Evolutionary conservation across 2,797 vertebrate species (phyloP).

Genomic region (Gobionotothen gibberifrons): DNA sequence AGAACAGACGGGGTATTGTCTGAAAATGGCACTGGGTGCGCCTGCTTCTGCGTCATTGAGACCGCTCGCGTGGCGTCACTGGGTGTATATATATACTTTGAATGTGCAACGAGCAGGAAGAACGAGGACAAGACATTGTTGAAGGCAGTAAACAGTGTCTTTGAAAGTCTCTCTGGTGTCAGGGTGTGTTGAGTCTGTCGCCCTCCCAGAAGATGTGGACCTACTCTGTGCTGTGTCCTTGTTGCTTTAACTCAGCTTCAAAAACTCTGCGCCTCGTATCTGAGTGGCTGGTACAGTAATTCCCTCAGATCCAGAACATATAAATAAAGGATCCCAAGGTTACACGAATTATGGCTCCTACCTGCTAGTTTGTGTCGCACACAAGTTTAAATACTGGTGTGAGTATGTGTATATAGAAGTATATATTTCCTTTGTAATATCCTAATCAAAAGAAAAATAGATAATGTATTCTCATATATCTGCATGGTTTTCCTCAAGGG

Average conservation of each 20-base stretch:
- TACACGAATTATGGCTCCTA: neutral
- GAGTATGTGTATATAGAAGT: neutral
- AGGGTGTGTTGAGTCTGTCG: slow-evolving; percentile 36
- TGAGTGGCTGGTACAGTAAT: slow-evolving; percentile 16
- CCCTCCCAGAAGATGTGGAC: slow-evolving; percentile 31
- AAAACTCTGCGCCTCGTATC: slow-evolving; percentile 19
- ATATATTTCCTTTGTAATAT: slow-evolving; percentile 1
- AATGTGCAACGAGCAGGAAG: neutral
- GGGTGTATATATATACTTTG: neutral
- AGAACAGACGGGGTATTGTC: slow-evolving; percentile 60
- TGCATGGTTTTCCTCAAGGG: slow-evolving; percentile 1
- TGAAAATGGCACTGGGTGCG: slow-evolving; percentile 46
- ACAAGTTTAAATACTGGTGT: neutral
- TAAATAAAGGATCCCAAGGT: slow-evolving; percentile 36
- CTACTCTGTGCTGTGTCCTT: slow-evolving; percentile 36
- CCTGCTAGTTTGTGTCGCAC: neutral
- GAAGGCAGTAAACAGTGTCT: slow-evolving; percentile 22
- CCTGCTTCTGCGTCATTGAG: slow-evolving; percentile 8
- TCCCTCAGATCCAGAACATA: slow-evolving; percentile 19
- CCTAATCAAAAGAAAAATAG: neutral
- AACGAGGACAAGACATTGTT: slow-evolving; percentile 13
- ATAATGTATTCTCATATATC: slow-evolving; percentile 18
- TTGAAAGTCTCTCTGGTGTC: slow-evolving; percentile 34
- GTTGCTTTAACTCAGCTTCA: slow-evolving; percentile 52
- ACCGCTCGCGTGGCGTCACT: neutral